Percentiles rank a stretch among this genome's conserved stretches.
Evolutionary conservation across 2,113 vertebrate genomes (phyloP).

Genomic region (Dasyornis broadbenti): DNA sequence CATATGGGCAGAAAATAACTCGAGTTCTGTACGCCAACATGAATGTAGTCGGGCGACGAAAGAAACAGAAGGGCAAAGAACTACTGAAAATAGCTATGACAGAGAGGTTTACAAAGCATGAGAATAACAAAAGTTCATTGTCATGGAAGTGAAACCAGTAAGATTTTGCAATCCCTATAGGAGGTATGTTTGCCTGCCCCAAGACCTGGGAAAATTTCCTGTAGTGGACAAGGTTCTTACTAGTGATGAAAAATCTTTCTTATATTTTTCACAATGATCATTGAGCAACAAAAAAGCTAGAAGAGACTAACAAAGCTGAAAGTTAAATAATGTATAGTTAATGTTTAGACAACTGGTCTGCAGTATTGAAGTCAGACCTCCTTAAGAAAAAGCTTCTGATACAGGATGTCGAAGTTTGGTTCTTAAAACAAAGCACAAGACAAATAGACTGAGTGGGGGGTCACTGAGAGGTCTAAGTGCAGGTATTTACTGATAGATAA

Average conservation of each 20-base stretch:
- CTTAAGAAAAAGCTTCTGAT: background rate
- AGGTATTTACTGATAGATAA: background rate
- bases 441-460: background rate
- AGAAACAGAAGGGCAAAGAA: slow-evolving; percentile 27
- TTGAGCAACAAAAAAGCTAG: background rate
- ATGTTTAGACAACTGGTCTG: background rate
- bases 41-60: background rate
- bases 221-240: accelerated
- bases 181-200: background rate
- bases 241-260: background rate
- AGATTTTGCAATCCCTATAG: background rate
- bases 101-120: background rate
- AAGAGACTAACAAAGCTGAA: background rate
- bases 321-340: background rate
- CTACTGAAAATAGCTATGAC: slow-evolving; percentile 8
- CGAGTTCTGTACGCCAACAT: background rate
- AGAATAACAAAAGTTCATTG: background rate
- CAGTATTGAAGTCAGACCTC: background rate
- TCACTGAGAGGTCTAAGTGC: background rate
- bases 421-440: background rate
- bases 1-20: slow-evolving; percentile 41
- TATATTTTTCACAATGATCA: background rate
- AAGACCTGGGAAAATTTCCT: background rate
- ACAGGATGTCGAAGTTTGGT: background rate
- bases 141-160: background rate